These are phyloP conservation scores for Harpegnathos saltator DNA, from an alignment of 1,140 invertebrate genomes.

Conservation along the genomic window DNA sequence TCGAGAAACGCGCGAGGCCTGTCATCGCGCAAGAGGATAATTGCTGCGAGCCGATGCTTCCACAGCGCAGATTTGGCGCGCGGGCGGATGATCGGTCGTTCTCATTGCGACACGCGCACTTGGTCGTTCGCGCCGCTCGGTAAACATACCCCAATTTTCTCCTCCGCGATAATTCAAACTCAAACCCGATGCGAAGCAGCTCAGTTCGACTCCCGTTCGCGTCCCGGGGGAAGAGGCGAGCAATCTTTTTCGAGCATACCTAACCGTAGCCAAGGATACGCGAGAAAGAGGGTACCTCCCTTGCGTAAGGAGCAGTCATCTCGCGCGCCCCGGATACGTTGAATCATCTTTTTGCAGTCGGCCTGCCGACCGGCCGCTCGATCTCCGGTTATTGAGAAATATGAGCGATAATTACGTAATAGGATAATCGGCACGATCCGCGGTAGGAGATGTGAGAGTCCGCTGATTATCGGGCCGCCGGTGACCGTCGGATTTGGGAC, in stretches of 20 bases:
- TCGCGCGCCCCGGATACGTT: too few species aligned
- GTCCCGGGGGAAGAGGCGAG: too few species aligned
- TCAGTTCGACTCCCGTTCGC: too few species aligned
- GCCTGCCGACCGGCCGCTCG: background rate
- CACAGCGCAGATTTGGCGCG: slow-evolving; percentile 12
- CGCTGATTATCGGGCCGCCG: slow-evolving; percentile 9
- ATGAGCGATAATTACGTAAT: slow-evolving; percentile 1
- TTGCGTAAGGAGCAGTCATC: too few species aligned
- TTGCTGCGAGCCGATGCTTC: slow-evolving; percentile 22
- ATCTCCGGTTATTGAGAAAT: slow-evolving; percentile 16
- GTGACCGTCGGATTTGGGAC: slow-evolving; percentile 64
- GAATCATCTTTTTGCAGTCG: too few species aligned
- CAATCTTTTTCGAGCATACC: too few species aligned
- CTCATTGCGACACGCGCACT: slow-evolving; percentile 14
- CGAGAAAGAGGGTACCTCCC: too few species aligned
- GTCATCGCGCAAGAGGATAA: slow-evolving; percentile 31
- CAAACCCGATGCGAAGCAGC: too few species aligned
- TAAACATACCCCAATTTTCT: background rate
- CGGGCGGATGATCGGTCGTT: slow-evolving; percentile 11
- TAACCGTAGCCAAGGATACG: too few species aligned
- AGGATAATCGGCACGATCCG: background rate
- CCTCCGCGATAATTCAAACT: too few species aligned
- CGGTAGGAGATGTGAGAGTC: background rate
- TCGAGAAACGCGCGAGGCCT: slow-evolving; percentile 26
- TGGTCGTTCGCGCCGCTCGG: background rate